phyloP scores from a whole-genome alignment of 1,140 invertebrate species.

The Gerris buenoi region DNA sequence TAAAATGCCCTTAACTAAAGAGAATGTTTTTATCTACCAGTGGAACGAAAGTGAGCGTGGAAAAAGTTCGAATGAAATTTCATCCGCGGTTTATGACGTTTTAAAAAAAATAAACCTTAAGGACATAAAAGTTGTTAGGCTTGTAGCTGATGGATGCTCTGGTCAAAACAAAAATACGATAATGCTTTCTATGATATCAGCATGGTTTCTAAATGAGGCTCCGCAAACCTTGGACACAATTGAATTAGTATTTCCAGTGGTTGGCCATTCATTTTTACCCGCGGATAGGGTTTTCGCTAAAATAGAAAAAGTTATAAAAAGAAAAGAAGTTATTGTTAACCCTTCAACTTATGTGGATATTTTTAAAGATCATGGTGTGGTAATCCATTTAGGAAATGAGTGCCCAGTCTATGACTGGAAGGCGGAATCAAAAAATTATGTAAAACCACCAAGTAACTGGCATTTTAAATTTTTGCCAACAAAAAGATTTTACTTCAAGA shows the following conservation, averaged over 20 bases:
- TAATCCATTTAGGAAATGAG: constrained; percentile 10
- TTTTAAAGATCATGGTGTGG: constrained; percentile 12
- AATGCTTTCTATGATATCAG: constrained; percentile 20
- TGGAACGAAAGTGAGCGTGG: constrained; percentile 24
- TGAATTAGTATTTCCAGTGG: constrained; percentile 21
- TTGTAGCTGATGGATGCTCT: constrained; percentile 24
- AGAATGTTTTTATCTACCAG: constrained; percentile 23
- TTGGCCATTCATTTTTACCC: constrained; percentile 24
- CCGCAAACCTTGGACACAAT: constrained; percentile 19
- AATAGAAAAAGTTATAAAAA: constrained; percentile 23
- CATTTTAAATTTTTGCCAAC: constrained; percentile 16
- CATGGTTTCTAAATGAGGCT: constrained; percentile 21
- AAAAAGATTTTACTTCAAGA: constrained; percentile 15
- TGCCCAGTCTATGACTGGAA: constrained; percentile 13
- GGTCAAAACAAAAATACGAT: constrained; percentile 28
- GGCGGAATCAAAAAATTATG: not conserved
- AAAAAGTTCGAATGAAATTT: constrained; percentile 27
- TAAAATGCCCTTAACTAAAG: constrained; percentile 18
- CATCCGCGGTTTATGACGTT: constrained; percentile 22
- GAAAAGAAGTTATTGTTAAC: constrained; percentile 17
- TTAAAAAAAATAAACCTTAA: constrained; percentile 19
- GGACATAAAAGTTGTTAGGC: constrained; percentile 16
- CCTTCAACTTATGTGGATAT: constrained; percentile 13
- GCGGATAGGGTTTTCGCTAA: constrained; percentile 25
- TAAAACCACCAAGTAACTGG: constrained; percentile 8